A percentile compares a stretch with the other conserved stretches of the same genome.
Conservation (phyloP, 2,888 invertebrate genomes). For the Drosophila algonquin region DNA sequence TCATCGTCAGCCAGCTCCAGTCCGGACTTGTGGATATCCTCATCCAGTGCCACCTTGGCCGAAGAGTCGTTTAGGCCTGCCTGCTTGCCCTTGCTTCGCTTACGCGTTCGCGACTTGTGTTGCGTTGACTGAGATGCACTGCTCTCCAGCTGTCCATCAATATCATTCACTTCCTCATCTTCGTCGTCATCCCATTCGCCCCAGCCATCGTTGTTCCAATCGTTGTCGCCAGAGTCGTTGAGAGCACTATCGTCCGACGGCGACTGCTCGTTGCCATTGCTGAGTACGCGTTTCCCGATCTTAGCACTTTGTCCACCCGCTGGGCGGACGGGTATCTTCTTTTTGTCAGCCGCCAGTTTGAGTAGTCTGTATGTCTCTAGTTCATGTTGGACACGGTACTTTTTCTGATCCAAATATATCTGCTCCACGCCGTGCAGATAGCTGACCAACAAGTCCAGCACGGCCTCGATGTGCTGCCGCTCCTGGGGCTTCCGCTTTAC, state of each 20-base stretch:
- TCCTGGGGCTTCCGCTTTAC: constrained; percentile 87
- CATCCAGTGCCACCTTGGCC: constrained; percentile 81
- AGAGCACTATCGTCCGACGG: constrained; percentile 3
- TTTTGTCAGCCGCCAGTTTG: constrained; percentile 86
- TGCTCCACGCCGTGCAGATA: constrained; percentile 94
- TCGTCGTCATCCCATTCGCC: constrained; percentile 56
- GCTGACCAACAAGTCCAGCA: constrained; percentile 89
- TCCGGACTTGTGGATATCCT: constrained; percentile 81
- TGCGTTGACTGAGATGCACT: constrained; percentile 20
- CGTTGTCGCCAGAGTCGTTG: constrained; percentile 43
- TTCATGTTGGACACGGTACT: constrained; percentile 92
- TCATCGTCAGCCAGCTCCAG: constrained; percentile 77
- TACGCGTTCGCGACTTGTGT: constrained; percentile 53
- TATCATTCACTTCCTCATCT: constrained; percentile 11
- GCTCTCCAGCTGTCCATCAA: constrained; percentile 20
- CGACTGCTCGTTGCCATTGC: constrained; percentile 23
- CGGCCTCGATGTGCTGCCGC: constrained; percentile 90
- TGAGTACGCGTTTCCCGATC: constrained; percentile 31
- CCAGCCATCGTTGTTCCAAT: constrained; percentile 68
- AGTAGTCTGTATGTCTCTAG: constrained; percentile 92
- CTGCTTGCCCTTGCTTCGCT: constrained; percentile 44
- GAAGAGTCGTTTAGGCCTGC: constrained; percentile 49
- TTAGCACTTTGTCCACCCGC: constrained; percentile 65
- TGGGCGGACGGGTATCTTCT: constrained; percentile 80
- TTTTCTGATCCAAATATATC: constrained; percentile 94